Evolutionary conservation across 2,888 invertebrate species (phyloP).

Genomic region (Ditula angustiorana): DNA sequence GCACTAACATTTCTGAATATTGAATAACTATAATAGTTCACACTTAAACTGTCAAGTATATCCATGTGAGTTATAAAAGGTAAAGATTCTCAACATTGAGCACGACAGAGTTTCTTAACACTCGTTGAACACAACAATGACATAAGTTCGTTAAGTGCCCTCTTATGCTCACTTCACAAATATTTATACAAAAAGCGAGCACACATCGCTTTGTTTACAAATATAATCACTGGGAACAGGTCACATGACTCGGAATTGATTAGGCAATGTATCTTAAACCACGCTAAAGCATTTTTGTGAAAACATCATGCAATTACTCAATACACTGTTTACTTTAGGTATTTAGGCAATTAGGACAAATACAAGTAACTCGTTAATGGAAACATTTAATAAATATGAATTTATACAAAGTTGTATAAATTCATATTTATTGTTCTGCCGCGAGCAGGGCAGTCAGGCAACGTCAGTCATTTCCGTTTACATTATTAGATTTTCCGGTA

Average conservation of each 20-base stretch:
- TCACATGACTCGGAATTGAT: conserved; percentile 46
- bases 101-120: conserved; percentile 45
- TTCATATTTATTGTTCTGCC: conserved; percentile 50
- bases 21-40: background rate
- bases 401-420: too few species aligned
- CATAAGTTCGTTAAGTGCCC: conserved; percentile 69
- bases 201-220: conserved; percentile 64
- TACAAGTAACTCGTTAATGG: background rate
- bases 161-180: conserved; percentile 71
- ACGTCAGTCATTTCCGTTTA: conserved; percentile 68
- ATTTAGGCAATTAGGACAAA: conserved; percentile 20
- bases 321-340: background rate
- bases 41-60: background rate
- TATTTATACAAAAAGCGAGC: conserved; percentile 67
- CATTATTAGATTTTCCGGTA: conserved; percentile 67
- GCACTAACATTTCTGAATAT: background rate
- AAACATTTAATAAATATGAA: conserved; percentile 43
- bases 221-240: conserved; percentile 67
- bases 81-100: conserved; percentile 12
- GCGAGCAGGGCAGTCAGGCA: conserved; percentile 55
- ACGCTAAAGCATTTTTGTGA: too few species aligned
- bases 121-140: conserved; percentile 65
- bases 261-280: conserved; percentile 29
- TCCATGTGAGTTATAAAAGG: background rate
- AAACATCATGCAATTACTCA: background rate